Evolutionary conservation across 2,888 invertebrate genomes (phyloP).

Genomic region (Conus canariensis): DNA sequence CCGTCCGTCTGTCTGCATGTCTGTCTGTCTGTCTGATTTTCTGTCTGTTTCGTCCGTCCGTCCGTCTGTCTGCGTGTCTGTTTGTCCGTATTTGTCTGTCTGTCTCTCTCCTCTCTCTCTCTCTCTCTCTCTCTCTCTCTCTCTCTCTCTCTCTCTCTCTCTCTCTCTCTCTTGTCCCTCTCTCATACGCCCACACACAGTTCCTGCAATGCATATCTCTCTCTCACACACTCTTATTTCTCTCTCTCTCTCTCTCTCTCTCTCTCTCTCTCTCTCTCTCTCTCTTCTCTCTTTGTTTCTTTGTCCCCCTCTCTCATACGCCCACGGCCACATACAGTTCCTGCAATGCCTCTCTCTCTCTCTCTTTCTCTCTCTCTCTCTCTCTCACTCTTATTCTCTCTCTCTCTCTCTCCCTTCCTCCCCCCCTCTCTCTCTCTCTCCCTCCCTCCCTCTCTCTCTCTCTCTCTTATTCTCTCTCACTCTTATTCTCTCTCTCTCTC

Average conservation of each 20-base stretch:
- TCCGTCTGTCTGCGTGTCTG: too few relatives aligned
- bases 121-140: conserved; percentile 11
- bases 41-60: too few relatives aligned
- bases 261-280: too few relatives aligned
- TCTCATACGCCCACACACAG: neutral
- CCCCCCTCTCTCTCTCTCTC: neutral
- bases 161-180: neutral
- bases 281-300: neutral
- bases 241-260: neutral
- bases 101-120: conserved; percentile 1
- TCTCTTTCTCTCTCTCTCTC: neutral
- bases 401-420: neutral
- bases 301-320: neutral
- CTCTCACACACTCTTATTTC: neutral
- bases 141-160: conserved; percentile 10
- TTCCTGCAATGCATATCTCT: neutral
- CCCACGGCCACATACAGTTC: neutral
- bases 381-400: neutral
- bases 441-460: neutral
- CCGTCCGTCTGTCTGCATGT: too few relatives aligned
- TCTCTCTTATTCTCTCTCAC: neutral
- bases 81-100: neutral
- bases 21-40: too few relatives aligned
- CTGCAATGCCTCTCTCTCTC: neutral
- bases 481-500: neutral